These are phyloP conservation scores for Gymnoscelis rufifasciata DNA, from an alignment of 2,888 invertebrate genomes.

Conservation along the genomic window DNA sequence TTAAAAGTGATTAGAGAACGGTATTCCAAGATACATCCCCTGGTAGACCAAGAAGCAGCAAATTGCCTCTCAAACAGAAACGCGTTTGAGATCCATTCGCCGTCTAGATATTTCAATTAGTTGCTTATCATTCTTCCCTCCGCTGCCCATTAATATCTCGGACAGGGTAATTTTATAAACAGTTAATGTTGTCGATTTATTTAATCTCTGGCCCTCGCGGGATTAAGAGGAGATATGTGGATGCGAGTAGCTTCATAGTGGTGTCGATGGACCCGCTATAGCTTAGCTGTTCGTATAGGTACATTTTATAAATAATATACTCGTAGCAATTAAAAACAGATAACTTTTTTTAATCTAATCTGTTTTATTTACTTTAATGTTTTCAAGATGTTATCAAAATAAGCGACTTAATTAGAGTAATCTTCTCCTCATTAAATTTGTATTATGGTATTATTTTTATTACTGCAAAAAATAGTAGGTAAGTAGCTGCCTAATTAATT, in stretches of 20 bases:
- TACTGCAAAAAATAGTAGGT: neutral
- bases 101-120: constrained; percentile 27
- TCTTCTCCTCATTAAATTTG: no score
- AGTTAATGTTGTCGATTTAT: constrained; percentile 27
- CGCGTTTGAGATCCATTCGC: constrained; percentile 15
- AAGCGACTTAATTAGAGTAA: no score
- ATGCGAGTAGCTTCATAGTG: neutral
- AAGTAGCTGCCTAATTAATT: no score
- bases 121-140: constrained; percentile 20
- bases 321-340: no score
- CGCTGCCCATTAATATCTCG: constrained; percentile 24
- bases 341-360: no score
- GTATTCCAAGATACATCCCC: neutral
- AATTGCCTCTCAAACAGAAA: constrained; percentile 15
- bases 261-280: constrained; percentile 4
- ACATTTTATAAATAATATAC: neutral
- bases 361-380: no score
- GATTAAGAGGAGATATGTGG: neutral
- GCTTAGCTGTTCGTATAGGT: neutral
- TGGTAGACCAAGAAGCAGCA: constrained; percentile 5
- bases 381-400: no score
- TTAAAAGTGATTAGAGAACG: neutral
- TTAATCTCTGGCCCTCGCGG: constrained; percentile 15
- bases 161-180: constrained; percentile 30
- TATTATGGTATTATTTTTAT: no score